Conservation (phyloP, 2,888 invertebrate genomes). For the Vanessa cardui region DNA sequence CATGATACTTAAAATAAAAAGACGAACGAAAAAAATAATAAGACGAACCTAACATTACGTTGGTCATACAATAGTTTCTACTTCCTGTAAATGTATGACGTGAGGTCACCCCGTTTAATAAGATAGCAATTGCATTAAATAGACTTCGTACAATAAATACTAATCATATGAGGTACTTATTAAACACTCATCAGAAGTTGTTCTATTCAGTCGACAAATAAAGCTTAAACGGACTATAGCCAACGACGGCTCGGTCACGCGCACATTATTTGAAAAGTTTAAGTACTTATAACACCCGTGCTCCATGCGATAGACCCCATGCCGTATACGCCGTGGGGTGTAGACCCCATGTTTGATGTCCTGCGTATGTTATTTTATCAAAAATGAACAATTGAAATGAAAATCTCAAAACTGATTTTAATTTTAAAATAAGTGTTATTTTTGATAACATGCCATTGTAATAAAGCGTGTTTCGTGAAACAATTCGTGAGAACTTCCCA, state of each 20-base stretch:
- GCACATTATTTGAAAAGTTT: conserved; percentile 63
- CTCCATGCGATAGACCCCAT: conserved; percentile 6
- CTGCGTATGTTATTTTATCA: conserved; percentile 69
- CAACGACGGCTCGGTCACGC: conserved; percentile 62
- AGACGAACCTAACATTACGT: too few relatives aligned
- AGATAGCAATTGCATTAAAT: conserved; percentile 15
- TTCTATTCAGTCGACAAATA: conserved; percentile 51
- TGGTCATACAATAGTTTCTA: background rate
- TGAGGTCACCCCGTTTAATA: background rate
- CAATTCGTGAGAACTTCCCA: conserved; percentile 36
- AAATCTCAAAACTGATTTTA: conserved; percentile 53
- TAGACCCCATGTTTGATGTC: conserved; percentile 49
- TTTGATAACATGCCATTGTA: conserved; percentile 32
- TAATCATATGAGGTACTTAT: conserved; percentile 39
- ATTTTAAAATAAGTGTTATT: conserved; percentile 56
- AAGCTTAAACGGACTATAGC: conserved; percentile 49
- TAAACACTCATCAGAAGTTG: conserved; percentile 47
- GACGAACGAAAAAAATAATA: too few relatives aligned
- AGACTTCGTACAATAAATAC: conserved; percentile 28
- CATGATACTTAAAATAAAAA: too few relatives aligned
- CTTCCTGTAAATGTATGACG: background rate
- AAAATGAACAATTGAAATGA: conserved; percentile 59
- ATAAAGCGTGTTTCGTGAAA: conserved; percentile 16
- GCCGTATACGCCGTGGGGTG: conserved; percentile 35
- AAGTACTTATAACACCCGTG: conserved; percentile 56